Base-by-base conservation (phyloP, 2,113 vertebrate species). In the Xerus inauris region DNA sequence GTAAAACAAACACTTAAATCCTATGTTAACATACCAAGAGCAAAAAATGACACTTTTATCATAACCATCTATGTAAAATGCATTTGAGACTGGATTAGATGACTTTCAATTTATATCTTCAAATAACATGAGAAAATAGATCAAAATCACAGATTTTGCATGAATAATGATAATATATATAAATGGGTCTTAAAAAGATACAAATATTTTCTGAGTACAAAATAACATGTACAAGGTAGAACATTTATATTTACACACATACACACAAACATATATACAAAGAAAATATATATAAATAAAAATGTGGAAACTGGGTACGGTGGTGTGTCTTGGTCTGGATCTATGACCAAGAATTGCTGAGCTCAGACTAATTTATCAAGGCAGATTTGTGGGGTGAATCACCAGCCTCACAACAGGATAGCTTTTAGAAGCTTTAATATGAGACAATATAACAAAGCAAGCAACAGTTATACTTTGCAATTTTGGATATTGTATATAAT, bases 11-110 rank as follows among this genome's bases (percentile, higher is more conserved):
- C 47, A 91, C 30, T 76, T 72, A 69, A 87, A 49, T 69, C 12
- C 26, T 67, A 87, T 17, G 71, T 40, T 65, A 89, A 38, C 32
- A 92, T 19, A 38, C 75, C 47, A 67, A 87, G 49, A 87, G 64
- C 45, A 71, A 72, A 51, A 22, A 42, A 65, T 94, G 69, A 73
- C 71, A 94, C 69, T 28, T 96, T 91, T 91, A 95, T 62, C 80
- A 69, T 62, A 84, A 62, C 30, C 10, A 83, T 79, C 24, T 9
- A 67, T 40, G 59, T 75, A 47, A 95, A 91, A 87, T 54, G 32
- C 65, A 72, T 6, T 82, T 72, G 45, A 57, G 51, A 71, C 32
- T 65, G 51, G 28, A 73, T 57, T 45, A 65, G 54, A 75, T 62
- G 16, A 65, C 26, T 76, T 93, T 87, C 32, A 79, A 38, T 47